These are phyloP conservation scores for Villa cingulata DNA, from an alignment of 2,888 invertebrate species.

Conservation along the genomic window DNA sequence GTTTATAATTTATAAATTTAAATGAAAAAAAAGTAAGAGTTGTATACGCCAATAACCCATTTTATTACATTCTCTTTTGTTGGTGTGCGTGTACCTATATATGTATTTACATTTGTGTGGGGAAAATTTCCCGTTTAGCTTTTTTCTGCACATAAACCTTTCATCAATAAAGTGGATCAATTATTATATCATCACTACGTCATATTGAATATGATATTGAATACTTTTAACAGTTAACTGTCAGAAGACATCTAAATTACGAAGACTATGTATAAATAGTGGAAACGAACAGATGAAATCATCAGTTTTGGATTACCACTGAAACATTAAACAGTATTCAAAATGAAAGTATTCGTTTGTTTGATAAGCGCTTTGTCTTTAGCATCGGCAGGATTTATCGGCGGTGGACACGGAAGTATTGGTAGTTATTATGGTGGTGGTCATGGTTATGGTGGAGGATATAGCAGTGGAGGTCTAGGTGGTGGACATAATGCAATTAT, in stretches of 20 bases:
- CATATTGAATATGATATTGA: no score
- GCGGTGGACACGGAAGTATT: neutral
- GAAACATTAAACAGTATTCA: neutral
- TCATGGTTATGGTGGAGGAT: neutral
- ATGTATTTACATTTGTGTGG: no score
- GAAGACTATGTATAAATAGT: neutral
- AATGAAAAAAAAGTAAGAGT: no score
- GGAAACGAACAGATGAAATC: neutral
- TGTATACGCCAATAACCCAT: no score
- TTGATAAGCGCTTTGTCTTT: conserved; percentile 1
- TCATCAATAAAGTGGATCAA: conserved; percentile 4
- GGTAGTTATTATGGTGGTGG: no score
- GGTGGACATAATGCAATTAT: no score
- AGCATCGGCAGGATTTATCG: conserved; percentile 4
- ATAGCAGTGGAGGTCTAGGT: neutral
- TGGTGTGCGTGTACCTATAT: no score
- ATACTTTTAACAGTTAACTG: no score
- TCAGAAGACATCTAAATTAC: neutral
- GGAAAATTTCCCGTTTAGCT: no score
- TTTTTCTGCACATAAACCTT: neutral
- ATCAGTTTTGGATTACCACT: conserved; percentile 3
- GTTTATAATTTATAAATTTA: no score
- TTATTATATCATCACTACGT: conserved; percentile 1
- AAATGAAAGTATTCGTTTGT: conserved; percentile 7
- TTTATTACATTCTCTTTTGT: no score